A percentile compares a stretch with the other conserved stretches of the same genome.
These are phyloP conservation scores for Apostichopus japonicus DNA, from an alignment of 35 echinoderm and acorn worm species.

Conservation along the genomic window DNA sequence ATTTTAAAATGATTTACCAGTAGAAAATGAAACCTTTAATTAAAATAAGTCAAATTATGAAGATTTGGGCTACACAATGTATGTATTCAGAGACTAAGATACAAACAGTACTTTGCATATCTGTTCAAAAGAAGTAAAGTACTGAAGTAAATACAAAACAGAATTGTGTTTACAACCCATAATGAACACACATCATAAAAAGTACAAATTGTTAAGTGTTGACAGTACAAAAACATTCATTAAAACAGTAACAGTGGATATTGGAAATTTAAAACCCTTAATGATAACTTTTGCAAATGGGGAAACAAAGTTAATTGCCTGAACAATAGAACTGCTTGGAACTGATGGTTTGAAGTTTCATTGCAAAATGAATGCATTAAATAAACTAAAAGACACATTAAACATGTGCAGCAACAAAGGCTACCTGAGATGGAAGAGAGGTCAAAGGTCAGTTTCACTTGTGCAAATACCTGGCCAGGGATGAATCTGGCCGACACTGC, in stretches of 20 bases:
- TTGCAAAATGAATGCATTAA: background rate
- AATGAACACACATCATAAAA: background rate
- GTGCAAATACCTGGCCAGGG: slow-evolving; percentile 61
- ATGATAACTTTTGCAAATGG: background rate
- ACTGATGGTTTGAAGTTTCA: background rate
- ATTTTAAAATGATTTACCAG: too few relatives aligned
- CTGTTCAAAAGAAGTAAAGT: too few relatives aligned
- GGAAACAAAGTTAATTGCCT: background rate
- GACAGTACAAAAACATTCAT: background rate
- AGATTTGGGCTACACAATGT: background rate
- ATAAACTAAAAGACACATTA: slow-evolving; percentile 1
- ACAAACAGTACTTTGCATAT: too few relatives aligned
- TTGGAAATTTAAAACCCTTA: background rate
- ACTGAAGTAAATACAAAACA: too few relatives aligned
- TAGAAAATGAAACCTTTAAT: too few relatives aligned
- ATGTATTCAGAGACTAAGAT: too few relatives aligned
- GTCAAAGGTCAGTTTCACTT: slow-evolving; percentile 16
- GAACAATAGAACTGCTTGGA: slow-evolving; percentile 3
- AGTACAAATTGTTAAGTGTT: background rate
- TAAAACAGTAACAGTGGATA: background rate
- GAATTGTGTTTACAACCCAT: background rate
- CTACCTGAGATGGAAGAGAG: slow-evolving; percentile 18
- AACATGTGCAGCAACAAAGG: slow-evolving; percentile 39
- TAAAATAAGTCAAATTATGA: background rate
- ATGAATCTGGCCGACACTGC: slow-evolving; percentile 83